Base-by-base conservation (phyloP, 2,797 vertebrate species). In the Acridotheres tristis region DNA sequence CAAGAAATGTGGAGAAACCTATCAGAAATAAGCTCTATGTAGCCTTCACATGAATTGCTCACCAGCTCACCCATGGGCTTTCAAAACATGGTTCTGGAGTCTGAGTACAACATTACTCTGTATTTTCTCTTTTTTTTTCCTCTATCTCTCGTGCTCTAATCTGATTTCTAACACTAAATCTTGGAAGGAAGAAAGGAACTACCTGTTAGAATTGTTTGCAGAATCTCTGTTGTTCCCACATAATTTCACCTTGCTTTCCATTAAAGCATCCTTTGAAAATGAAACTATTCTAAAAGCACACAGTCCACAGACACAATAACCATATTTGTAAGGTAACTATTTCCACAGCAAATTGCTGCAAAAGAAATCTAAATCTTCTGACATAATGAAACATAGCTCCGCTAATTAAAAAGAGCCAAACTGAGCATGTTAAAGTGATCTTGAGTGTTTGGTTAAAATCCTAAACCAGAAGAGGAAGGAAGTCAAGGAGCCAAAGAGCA, bases 401-500 rank as follows among this genome's bases (percentile, higher is more conserved):
- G 71, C 42, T 82, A 95, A 94, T 93, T 90, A 96, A 93, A 85
- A 96, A 71, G 32, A 83, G 68, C 27, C 51, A 38, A 29, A 47
- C 1, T 85, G 87, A 91, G 53, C 45, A 68, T 45, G 45, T 42
- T 57, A 45, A 93, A 93, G 32, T 22, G 79, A 94, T 66, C 72
- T 71, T 62, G 69, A 92, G 48, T n/a, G 25, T 59, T 75, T 83
- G 80, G 78, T 95, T 74, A 88, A 71, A 66, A 43, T 59, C 83
- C 79, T 51, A 65, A 74, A 40, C 30, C 43, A 61, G 65, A 82
- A 84, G 21, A 68, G 50, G 88, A 86, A 93, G 26, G 30, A 63
- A 79, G 54, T 34, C 69, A 27, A 68, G 76, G 47, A 85, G 30
- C 53, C 55, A 79, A 91, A 84, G 45, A 84, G 34, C 11, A 42